Evolutionary conservation across 1,140 invertebrate genomes (phyloP), one percentile per base, ranked within the genome.

Genomic region (Prorops nasuta): DNA sequence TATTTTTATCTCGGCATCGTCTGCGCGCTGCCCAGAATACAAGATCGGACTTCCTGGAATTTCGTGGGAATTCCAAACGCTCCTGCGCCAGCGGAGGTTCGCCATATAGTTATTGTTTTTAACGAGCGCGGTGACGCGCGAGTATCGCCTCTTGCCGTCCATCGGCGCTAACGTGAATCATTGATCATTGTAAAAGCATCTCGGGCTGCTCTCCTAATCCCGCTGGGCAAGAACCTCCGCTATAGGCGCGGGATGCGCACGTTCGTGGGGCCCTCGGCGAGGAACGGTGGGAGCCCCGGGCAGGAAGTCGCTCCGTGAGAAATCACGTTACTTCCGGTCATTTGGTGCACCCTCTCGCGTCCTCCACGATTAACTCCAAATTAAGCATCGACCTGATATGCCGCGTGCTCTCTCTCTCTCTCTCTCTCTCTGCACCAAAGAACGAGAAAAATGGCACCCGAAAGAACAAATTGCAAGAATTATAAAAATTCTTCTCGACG

Each of bases 271-370:
- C 48, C 44, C 45, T 49, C 48, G 51, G 59, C 63, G 64, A 71
- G 76, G 61, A 67, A 70, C 71, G 72, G 63, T 67, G 61, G 67
- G 47, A 44, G 42, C 41, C 14, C 22, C 64, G 71, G 66, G 69
- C 68, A 73, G 77, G 77, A 78, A 71, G 68, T 71, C 76, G 50
- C 44, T 58, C 54, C 63, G 63, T 67, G 64, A 60, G 64, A 67
- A 67, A 63, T 66, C 57, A 60, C 60, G 54, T 54, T 53, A 58
- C 60, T 67, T 67, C 64, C 64, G 58, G 63, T 67, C 59, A 54
- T 50, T 52, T 36, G 36, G 21, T 34, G 35, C 34, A 40, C 39
- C 44, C 56, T 46, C 31, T 17, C 22, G 4, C 40, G 6, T n/a
- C 16, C n/a, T 17, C 38, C 32, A n/a, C 56, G 44, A 58, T 60